Evolutionary conservation across 1,140 invertebrate species (phyloP).

Genomic region (Trichonephila clavipes): DNA sequence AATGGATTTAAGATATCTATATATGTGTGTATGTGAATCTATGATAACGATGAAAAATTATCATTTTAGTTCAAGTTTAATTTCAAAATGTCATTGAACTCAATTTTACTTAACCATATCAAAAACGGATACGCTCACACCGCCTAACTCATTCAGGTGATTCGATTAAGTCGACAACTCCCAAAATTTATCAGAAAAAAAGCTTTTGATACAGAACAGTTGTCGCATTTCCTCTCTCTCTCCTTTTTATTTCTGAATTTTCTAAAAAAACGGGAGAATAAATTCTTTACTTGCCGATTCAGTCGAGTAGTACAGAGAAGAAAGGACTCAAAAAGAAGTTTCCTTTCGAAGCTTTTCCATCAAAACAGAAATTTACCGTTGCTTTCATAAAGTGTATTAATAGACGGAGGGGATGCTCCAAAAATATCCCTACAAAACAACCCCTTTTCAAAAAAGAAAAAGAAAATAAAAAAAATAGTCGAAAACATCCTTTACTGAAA

Average conservation of each 20-base stretch:
- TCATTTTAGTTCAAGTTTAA: no score
- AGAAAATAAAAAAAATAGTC: neutral
- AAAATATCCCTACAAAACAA: neutral
- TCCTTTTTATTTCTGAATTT: neutral
- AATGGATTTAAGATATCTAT: no score
- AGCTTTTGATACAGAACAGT: conserved; percentile 9
- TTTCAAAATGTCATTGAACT: neutral
- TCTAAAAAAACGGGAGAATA: no score
- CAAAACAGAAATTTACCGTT: conserved; percentile 18
- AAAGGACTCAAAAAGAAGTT: neutral
- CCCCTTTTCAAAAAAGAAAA: neutral
- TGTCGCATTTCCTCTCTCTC: neutral
- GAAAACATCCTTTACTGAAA: neutral
- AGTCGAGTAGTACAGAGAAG: no score
- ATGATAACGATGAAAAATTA: no score
- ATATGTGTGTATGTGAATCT: no score
- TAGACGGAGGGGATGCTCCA: neutral
- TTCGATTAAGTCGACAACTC: neutral
- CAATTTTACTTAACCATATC: neutral
- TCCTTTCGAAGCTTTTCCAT: neutral
- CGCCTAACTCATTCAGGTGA: neutral
- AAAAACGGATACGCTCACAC: no score
- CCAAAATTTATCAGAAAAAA: neutral
- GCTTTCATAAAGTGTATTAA: neutral
- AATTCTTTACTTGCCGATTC: no score